Conservation (phyloP, 1,140 invertebrate species). For the Drosophila ohnishii region DNA sequence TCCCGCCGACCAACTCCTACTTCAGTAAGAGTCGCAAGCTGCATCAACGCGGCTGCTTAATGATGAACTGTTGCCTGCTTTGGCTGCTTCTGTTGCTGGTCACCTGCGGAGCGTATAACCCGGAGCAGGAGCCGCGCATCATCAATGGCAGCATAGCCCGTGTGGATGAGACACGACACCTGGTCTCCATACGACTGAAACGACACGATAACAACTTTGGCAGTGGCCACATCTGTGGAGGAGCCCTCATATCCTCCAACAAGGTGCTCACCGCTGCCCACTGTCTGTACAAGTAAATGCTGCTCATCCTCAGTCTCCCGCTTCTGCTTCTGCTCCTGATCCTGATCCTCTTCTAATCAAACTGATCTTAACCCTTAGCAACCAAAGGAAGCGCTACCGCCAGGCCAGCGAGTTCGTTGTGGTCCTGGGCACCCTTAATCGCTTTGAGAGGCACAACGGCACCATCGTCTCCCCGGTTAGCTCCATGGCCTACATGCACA, state of each 20-base stretch:
- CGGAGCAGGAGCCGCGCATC: constrained; percentile 52
- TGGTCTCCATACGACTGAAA: constrained; percentile 79
- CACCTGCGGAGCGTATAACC: neutral
- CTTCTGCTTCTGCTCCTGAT: neutral
- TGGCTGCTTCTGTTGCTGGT: neutral
- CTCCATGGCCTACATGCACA: constrained; percentile 79
- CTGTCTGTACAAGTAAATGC: constrained; percentile 83
- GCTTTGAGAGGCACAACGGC: constrained; percentile 59
- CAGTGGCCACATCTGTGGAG: constrained; percentile 82
- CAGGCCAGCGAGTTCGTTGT: constrained; percentile 68
- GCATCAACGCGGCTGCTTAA: constrained; percentile 26
- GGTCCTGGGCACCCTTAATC: constrained; percentile 76
- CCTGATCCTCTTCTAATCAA: neutral
- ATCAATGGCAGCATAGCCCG: constrained; percentile 70
- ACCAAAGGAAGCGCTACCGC: constrained; percentile 65
- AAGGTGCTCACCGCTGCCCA: constrained; percentile 84
- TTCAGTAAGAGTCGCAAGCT: constrained; percentile 39
- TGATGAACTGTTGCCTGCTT: neutral
- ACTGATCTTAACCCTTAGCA: constrained; percentile 21
- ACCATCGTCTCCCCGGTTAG: constrained; percentile 72
- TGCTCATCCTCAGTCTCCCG: neutral
- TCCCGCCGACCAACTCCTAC: neutral
- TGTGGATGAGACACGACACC: constrained; percentile 53
- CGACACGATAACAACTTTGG: constrained; percentile 68
- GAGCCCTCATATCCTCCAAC: constrained; percentile 75